These are phyloP conservation scores for Chaenocephalus aceratus DNA, from an alignment of 2,113 vertebrate genomes.

Conservation along the genomic window DNA sequence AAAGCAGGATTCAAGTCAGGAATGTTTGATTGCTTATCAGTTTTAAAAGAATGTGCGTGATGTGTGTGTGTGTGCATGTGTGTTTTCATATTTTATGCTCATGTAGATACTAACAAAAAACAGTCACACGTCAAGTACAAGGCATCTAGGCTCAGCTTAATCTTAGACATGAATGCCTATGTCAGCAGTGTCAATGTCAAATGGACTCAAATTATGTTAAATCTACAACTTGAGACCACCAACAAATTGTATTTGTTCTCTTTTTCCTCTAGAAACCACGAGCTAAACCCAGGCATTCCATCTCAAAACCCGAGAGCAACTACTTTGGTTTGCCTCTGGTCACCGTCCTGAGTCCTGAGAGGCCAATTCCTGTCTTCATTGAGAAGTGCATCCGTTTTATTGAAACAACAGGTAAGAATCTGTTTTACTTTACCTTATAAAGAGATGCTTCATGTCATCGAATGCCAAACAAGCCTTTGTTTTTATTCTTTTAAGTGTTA, in stretches of 20 bases:
- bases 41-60: conserved; percentile 47
- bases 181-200: conserved; percentile 8
- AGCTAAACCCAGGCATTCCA: conserved; percentile 89
- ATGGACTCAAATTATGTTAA: conserved; percentile 18
- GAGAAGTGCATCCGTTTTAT: conserved; percentile 96
- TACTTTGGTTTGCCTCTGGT: conserved; percentile 92
- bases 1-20: conserved; percentile 45
- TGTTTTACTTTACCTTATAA: neutral
- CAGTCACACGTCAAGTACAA: conserved; percentile 23
- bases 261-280: conserved; percentile 86
- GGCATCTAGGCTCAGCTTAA: neutral
- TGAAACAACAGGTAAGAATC: conserved; percentile 90
- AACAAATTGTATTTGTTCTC: conserved; percentile 3
- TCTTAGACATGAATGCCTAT: conserved; percentile 16
- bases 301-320: conserved; percentile 95
- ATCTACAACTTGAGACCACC: conserved; percentile 7
- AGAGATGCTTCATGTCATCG: neutral
- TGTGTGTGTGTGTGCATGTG: neutral
- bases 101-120: conserved; percentile 22
- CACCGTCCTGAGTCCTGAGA: conserved; percentile 87
- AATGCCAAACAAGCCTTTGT: neutral
- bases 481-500: conserved; percentile 14
- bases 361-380: conserved; percentile 94
- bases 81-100: neutral
- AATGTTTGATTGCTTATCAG: conserved; percentile 65